These are phyloP conservation scores for Sebastes kiyomatsui DNA, from an alignment of 2,797 vertebrate species.

Conservation along the genomic window DNA sequence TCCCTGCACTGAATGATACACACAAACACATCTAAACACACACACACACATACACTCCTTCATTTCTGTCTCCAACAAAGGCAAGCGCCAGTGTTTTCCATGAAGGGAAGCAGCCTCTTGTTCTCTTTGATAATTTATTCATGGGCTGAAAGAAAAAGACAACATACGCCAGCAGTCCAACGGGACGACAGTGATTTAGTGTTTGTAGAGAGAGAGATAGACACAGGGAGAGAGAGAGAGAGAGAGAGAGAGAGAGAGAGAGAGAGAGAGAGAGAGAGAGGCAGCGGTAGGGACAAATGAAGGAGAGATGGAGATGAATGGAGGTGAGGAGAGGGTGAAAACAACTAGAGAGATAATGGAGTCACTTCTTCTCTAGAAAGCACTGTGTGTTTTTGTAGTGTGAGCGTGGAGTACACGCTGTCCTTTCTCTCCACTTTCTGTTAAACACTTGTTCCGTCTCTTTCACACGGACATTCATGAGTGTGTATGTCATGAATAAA, in stretches of 20 bases:
- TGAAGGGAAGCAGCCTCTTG: conserved; percentile 59
- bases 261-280: background rate
- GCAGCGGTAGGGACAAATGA: conserved; percentile 35
- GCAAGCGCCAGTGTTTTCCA: conserved; percentile 45
- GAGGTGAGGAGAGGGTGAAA: conserved; percentile 33
- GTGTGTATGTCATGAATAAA: background rate
- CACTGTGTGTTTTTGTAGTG: background rate
- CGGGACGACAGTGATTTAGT: conserved; percentile 63
- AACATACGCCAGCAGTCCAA: conserved; percentile 55
- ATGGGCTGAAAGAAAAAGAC: conserved; percentile 70
- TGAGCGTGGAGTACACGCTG: conserved; percentile 2
- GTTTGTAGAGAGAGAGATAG: conserved; percentile 42
- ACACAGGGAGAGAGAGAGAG: background rate
- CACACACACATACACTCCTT: conserved; percentile 8
- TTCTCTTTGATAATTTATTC: conserved; percentile 81
- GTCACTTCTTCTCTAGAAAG: conserved; percentile 33
- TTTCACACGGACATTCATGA: background rate
- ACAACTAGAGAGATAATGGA: conserved; percentile 46
- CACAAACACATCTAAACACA: background rate
- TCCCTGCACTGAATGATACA: conserved; percentile 28
- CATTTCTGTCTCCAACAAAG: conserved; percentile 43
- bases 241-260: background rate
- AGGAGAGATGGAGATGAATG: conserved; percentile 64
- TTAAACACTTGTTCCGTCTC: background rate
- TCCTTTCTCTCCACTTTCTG: conserved; percentile 11